Conservation (phyloP, 2,888 invertebrate species). For the Melangyna quadrimaculata region DNA sequence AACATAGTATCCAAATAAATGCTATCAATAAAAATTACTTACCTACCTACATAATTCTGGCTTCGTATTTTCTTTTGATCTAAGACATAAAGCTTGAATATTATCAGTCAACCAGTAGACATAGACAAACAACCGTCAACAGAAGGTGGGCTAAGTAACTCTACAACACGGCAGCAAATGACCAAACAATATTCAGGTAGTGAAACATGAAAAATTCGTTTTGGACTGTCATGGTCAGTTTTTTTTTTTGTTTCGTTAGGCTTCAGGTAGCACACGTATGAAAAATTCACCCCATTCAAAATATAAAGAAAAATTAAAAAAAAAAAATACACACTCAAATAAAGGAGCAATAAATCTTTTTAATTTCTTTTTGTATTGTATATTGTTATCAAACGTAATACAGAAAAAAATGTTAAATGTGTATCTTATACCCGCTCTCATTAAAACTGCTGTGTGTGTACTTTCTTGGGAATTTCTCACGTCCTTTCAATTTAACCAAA, state of each 20-base stretch:
- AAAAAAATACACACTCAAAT: slow-evolving; percentile 21
- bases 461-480: slow-evolving; percentile 68
- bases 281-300: not conserved
- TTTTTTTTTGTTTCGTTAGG: slow-evolving; percentile 65
- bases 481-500: slow-evolving; percentile 70
- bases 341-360: slow-evolving; percentile 69
- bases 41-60: not conserved
- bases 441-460: slow-evolving; percentile 63
- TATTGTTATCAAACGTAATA: slow-evolving; percentile 18
- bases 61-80: not conserved
- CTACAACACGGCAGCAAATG: not conserved
- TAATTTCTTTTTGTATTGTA: slow-evolving; percentile 64
- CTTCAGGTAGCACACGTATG: slow-evolving; percentile 61
- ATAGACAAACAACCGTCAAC: not conserved
- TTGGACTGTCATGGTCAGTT: slow-evolving; percentile 64
- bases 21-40: not conserved
- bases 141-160: not conserved
- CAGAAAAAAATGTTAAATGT: slow-evolving; percentile 22
- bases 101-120: not conserved
- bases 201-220: slow-evolving; percentile 47
- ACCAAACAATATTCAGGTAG: slow-evolving; percentile 44
- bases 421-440: slow-evolving; percentile 33
- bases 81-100: not conserved
- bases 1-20: not conserved
- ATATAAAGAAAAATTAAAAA: not conserved